Evolutionary conservation across 2,797 vertebrate species (phyloP), one percentile per base, ranked within the genome.

Genomic region (Erethizon dorsatum): DNA sequence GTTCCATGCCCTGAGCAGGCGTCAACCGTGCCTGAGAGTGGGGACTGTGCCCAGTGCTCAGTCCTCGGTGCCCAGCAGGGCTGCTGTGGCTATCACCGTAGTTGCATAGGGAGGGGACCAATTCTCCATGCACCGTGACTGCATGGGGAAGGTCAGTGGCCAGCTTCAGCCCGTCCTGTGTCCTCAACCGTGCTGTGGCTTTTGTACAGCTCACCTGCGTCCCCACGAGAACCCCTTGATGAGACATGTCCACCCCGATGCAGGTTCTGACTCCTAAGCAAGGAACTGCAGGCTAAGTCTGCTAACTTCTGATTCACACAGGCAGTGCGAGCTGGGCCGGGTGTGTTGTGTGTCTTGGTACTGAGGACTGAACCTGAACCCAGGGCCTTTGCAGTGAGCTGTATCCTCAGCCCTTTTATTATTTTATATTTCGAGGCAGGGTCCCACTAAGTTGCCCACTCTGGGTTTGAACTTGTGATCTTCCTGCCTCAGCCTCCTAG

Each of bases 161-260:
- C 8, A 5, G n/a, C 28, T 0, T 26, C 37, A 10, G 13, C 9
- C 65, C 26, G 13, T 5, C 41, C 11, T 56, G 33, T 33, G 47
- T 6, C 1, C 47, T 75, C 3, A 52, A 37, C 77, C 52, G 1
- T 1, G 2, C 0, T 1, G 12, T 59, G 2, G 31, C 20, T 22
- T 17, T 73, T 5, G 17, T 0, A 5, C 0, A 2, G 50, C 61
- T 31, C 31, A 1, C 22, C 47, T 59, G 20, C 5, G 47, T 28
- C n/a, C 54, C 20, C 28, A 2, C 17, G 0, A 0, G 13, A 69
- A 9, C 86, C 41, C 20, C 47, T 57, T 20, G 20, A 5, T 37
- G 3, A 18, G 5, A 2, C 5, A 14, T 18, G 3, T 45, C 57
- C 56, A 10, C 3, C 33, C 12, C 63, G 0, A 47, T 2, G 37